phyloP scores from a whole-genome alignment of 2,888 invertebrate species.

The Laspeyria flexula region DNA sequence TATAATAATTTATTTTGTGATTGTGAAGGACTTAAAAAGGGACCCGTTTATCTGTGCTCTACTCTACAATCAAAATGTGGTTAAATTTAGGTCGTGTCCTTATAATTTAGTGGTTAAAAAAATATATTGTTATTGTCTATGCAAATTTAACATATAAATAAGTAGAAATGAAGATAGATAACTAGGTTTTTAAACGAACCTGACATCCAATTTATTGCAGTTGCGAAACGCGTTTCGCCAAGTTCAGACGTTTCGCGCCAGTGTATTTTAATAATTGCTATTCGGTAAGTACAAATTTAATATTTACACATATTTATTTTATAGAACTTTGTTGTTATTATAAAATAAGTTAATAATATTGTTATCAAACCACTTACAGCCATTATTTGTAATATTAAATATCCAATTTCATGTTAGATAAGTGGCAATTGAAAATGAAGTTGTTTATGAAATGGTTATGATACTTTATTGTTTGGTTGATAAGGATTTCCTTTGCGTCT shows the following conservation, averaged over 20 bases:
- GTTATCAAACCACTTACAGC: not conserved
- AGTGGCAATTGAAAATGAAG: not conserved
- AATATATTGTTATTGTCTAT: no score
- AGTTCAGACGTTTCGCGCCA: not conserved
- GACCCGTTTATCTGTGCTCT: no score
- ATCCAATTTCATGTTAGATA: no score
- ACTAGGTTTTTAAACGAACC: no score
- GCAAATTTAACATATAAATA: no score
- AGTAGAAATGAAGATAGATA: no score
- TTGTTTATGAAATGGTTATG: not conserved
- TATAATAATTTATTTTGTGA: no score
- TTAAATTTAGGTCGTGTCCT: no score
- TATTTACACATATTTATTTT: not conserved
- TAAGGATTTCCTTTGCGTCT: not conserved
- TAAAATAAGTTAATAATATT: not conserved
- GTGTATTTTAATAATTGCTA: not conserved
- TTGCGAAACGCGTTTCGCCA: not conserved
- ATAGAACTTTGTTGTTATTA: no score
- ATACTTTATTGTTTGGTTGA: conserved; percentile 10
- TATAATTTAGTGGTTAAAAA: no score
- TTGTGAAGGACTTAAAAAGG: no score
- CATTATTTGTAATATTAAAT: not conserved
- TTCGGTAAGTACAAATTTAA: not conserved
- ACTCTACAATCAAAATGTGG: no score
- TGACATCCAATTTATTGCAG: not conserved